Conservation (phyloP, 2,888 invertebrate genomes). For the Chrysolina americana region DNA sequence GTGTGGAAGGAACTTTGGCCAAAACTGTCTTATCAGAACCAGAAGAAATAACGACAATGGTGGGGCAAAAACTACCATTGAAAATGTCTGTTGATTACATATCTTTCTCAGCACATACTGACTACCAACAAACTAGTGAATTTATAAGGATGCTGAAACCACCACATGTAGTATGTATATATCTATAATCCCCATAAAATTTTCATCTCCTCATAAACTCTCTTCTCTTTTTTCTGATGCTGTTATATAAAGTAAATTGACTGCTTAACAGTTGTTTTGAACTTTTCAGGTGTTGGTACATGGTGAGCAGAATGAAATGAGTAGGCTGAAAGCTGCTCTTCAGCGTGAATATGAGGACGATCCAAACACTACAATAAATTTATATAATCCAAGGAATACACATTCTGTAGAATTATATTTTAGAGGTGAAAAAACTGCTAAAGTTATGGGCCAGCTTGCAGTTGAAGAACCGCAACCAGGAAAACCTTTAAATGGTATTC, state of each 20-base stretch:
- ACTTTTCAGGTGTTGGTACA: constrained; percentile 87
- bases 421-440: constrained; percentile 97
- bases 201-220: no score
- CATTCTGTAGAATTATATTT: constrained; percentile 94
- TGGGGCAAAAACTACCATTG: constrained; percentile 94
- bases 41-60: constrained; percentile 95
- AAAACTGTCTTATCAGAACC: constrained; percentile 97
- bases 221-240: no score
- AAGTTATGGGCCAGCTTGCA: constrained; percentile 96
- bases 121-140: constrained; percentile 97
- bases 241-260: neutral
- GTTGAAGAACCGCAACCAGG: constrained; percentile 85
- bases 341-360: constrained; percentile 94
- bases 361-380: constrained; percentile 83
- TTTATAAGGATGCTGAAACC: constrained; percentile 96
- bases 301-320: constrained; percentile 99
- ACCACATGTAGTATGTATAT: constrained; percentile 83
- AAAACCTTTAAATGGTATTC: constrained; percentile 88
- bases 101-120: constrained; percentile 99
- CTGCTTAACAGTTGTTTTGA: neutral
- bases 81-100: constrained; percentile 99
- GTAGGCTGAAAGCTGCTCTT: constrained; percentile 92
- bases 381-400: constrained; percentile 96
- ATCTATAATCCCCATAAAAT: no score
- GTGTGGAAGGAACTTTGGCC: constrained; percentile 91